Evolutionary conservation across 2,888 invertebrate species (phyloP).

Genomic region (Caenorhabditis wallacei): DNA sequence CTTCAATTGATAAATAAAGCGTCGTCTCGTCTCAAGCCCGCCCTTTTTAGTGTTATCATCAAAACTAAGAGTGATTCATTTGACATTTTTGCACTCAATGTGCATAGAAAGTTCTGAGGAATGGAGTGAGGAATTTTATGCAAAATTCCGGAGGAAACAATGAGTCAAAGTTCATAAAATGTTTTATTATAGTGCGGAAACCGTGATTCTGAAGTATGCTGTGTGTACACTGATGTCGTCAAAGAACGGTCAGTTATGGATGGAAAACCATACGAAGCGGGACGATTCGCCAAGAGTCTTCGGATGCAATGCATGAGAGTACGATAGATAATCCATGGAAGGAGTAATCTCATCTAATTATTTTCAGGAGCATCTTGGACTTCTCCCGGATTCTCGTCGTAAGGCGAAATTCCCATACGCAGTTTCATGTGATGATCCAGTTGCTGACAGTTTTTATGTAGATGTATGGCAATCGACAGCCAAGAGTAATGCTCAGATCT

Average conservation of each 20-base stretch:
- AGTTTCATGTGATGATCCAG: conserved; percentile 87
- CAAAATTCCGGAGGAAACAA: conserved; percentile 4
- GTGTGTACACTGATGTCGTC: conserved; percentile 89
- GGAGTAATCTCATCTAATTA: neutral
- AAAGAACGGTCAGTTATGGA: conserved; percentile 89
- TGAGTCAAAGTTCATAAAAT: neutral
- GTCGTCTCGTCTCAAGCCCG: neutral
- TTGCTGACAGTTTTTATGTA: conserved; percentile 90
- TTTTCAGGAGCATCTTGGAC: conserved; percentile 90
- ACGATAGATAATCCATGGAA: conserved; percentile 4
- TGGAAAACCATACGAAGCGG: conserved; percentile 90
- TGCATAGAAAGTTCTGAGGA: conserved; percentile 14
- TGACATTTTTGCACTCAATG: conserved; percentile 32
- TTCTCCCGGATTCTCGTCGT: conserved; percentile 85
- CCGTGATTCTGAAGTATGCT: conserved; percentile 91
- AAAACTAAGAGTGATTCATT: conserved; percentile 18
- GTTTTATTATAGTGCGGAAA: conserved; percentile 86
- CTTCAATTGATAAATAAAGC: conserved; percentile 25
- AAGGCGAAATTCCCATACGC: conserved; percentile 72
- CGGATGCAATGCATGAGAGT: conserved; percentile 89
- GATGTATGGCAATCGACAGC: conserved; percentile 91
- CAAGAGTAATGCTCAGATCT: conserved; percentile 91
- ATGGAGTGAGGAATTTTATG: conserved; percentile 9
- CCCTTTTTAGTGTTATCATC: conserved; percentile 23
- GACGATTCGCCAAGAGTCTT: conserved; percentile 91